Evolutionary conservation across 2,888 invertebrate species (phyloP), one percentile per base, ranked within the genome.

Genomic region (Polymixis flavicincta): DNA sequence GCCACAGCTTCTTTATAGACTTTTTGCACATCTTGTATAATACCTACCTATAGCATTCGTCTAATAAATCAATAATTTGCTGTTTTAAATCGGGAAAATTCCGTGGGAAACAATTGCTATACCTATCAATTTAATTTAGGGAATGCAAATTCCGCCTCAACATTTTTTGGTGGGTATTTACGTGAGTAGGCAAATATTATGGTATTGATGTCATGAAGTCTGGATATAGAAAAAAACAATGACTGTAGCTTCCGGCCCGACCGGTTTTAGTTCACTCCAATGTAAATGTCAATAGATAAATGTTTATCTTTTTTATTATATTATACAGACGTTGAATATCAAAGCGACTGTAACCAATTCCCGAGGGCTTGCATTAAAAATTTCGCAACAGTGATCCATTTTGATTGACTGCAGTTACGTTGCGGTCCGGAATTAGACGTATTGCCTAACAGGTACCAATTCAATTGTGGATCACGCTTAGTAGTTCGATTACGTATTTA

Each of bases 401-500:
- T 88, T 88, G 89, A 89, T 88, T 81, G 90, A 88, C 71, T 86
- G 78, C 78, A 74, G 83, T 84, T 77, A 78, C 87, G 77, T 84
- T 78, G 77, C 69, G 74, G 76, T 88, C 83, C 88, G 67, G 85
- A 90, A 85, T 89, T 91, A 91, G 91, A 90, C 73, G 74, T 73
- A 82, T 90, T 90, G 86, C 83, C 77, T 85, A 90, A 91, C 84
- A 78, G 84, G 85, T 87, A 88, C 84, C 77, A 84, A 88, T 81
- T 85, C 87, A 77, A 86, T 85, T 88, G 80, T 84, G 71, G 75
- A 80, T 71, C 71, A 80, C 71, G 76, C 52, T 79, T 52, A 75
- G 77, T 76, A 73, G 76, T 79, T 77, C 69, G 75, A 82, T 85
- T 78, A 79, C 71, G 74, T 76, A 85, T 80, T 76, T 74, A 74